Base-by-base conservation (phyloP, 2,888 invertebrate genomes). In the Epinotia ramella region DNA sequence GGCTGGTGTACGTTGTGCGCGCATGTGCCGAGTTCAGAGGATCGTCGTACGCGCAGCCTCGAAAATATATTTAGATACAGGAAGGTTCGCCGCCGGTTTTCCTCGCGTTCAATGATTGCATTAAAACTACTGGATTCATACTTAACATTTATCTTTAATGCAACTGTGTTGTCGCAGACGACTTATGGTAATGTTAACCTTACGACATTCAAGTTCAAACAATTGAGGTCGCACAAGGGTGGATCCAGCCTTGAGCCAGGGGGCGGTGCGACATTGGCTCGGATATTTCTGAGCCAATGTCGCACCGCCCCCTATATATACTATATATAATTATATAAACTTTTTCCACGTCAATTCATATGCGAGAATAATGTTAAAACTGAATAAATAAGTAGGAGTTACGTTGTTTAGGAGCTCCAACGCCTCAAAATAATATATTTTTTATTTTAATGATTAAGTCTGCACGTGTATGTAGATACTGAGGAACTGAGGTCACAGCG, bases 51-150 rank as follows among this genome's bases (percentile, higher is more conserved):
- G 77, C 77, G 73, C 78, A 80, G 69, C 80, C 80, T 80, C 79
- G 79, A 76, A 75, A 76, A 77, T 78, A 80, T 79, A 79, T 80
- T 79, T 79, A 80, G 79, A 77, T 62, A 68, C 75, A 78, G 78
- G 79, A 80, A 80, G 79, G 79, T 79, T 78, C 77, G 53, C 64
- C 76, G 78, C 77, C 63, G 64, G 79, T 77, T 79, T 79, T 79
- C 78, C 80, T 80, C 77, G 79, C 73, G 60, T 70, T 71, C 65
- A 67, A 68, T 68, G 73, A 53, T 72, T 73, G 70, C 71, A 67
- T 67, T 56, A 64, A 65, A 74, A 28, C 49, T 53, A n/a, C 46
- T 33, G 44, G 33, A 28, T 56, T 24, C 20, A 44, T 70, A 63
- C 49, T 59, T 33, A 33, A 18, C 13, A 57, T 46, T 16, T 59